These are phyloP conservation scores for Alloscopus bannaensis DNA, from an alignment of 2,888 invertebrate species.

Conservation along the genomic window DNA sequence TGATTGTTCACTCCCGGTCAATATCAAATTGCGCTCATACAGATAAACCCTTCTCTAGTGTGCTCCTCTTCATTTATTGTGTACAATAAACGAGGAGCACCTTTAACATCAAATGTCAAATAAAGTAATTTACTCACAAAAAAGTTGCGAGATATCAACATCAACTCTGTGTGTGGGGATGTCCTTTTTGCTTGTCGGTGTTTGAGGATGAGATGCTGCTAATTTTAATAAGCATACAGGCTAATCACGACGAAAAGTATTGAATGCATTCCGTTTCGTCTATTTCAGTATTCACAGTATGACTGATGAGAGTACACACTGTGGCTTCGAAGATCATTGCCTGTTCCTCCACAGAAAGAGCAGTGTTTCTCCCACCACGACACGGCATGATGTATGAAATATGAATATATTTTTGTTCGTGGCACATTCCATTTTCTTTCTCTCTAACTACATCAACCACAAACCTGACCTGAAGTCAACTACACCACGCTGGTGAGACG, in stretches of 20 bases:
- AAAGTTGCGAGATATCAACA: conserved; percentile 21
- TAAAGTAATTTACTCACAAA: conserved; percentile 47
- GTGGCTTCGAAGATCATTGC: too few relatives aligned
- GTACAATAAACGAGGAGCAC: conserved; percentile 20
- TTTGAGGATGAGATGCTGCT: conserved; percentile 45
- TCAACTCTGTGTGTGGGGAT: neutral
- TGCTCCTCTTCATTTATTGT: neutral
- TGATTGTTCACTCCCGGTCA: conserved; percentile 63
- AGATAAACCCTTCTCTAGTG: conserved; percentile 3
- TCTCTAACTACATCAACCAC: conserved; percentile 14
- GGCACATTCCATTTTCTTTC: conserved; percentile 58
- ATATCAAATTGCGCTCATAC: conserved; percentile 50
- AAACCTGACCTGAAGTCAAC: conserved; percentile 60
- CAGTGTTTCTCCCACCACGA: too few relatives aligned
- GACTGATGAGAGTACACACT: too few relatives aligned
- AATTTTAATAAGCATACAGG: conserved; percentile 41
- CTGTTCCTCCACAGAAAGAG: too few relatives aligned
- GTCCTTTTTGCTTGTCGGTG: too few relatives aligned
- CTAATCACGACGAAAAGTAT: too few relatives aligned
- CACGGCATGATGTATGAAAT: too few relatives aligned
- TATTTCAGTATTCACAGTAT: too few relatives aligned
- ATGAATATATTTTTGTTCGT: conserved; percentile 55
- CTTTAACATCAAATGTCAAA: conserved; percentile 48
- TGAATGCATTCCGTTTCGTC: too few relatives aligned
- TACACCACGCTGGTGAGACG: conserved; percentile 31